These are phyloP conservation scores for Nannobrachium achirus DNA, from an alignment of 2,113 vertebrate species.

Conservation along the genomic window DNA sequence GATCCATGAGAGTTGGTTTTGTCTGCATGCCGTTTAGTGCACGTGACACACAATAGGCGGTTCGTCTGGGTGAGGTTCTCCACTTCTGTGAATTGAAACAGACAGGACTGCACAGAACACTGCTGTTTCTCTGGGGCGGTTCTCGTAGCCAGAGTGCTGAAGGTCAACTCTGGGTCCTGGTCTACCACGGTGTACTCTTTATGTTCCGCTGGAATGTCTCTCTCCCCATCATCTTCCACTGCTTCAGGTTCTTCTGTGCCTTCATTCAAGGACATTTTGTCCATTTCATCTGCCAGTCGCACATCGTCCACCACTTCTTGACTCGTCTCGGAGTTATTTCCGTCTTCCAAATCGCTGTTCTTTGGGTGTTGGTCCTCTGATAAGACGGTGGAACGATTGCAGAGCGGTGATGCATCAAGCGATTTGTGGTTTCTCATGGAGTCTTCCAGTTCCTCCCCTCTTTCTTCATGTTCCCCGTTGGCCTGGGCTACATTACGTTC, in stretches of 20 bases:
- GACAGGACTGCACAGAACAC: slow-evolving; percentile 87
- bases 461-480: slow-evolving; percentile 19
- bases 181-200: slow-evolving; percentile 80
- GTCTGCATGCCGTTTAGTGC: slow-evolving; percentile 77
- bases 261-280: slow-evolving; percentile 77
- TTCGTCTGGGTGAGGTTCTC: slow-evolving; percentile 90
- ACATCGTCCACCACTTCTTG: slow-evolving; percentile 42
- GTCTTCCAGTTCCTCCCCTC: slow-evolving; percentile 35
- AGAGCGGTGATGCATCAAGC: slow-evolving; percentile 5
- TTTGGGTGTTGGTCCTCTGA: slow-evolving; percentile 53
- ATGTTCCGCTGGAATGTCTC: slow-evolving; percentile 36
- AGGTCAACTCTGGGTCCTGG: slow-evolving; percentile 88
- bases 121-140: slow-evolving; percentile 79
- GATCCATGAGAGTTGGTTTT: slow-evolving; percentile 59
- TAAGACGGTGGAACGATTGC: slow-evolving; percentile 63
- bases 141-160: slow-evolving; percentile 85
- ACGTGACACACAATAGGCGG: slow-evolving; percentile 91
- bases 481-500: neutral
- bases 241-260: slow-evolving; percentile 68
- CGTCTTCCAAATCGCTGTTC: slow-evolving; percentile 30
- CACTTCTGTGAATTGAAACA: slow-evolving; percentile 92
- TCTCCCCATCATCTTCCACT: slow-evolving; percentile 53
- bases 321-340: neutral
- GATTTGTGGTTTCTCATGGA: slow-evolving; percentile 36
- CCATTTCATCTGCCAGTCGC: slow-evolving; percentile 65